Percentiles rank a stretch among this genome's conserved stretches.
Evolutionary conservation across 1,140 invertebrate genomes (phyloP).

Genomic region (Mactra quadrangularis): DNA sequence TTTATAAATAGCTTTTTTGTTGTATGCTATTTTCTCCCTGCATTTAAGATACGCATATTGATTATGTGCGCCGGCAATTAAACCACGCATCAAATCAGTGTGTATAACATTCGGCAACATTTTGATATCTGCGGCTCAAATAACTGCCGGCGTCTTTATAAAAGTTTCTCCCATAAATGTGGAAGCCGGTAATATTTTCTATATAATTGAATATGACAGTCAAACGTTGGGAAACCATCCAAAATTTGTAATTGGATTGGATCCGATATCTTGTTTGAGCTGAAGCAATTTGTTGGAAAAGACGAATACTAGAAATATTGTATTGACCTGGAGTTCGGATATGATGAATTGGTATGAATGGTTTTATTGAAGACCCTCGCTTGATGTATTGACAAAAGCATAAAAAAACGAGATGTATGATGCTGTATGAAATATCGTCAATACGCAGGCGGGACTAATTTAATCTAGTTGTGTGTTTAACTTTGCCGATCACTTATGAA

Average conservation of each 20-base stretch:
- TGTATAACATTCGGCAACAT: slow-evolving; percentile 28
- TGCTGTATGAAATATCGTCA: slow-evolving; percentile 31
- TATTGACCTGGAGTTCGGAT: slow-evolving; percentile 31
- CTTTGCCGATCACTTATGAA: slow-evolving; percentile 7
- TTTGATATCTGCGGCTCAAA: slow-evolving; percentile 31
- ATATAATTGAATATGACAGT: slow-evolving; percentile 60
- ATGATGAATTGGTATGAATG: slow-evolving; percentile 2
- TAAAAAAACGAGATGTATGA: slow-evolving; percentile 25
- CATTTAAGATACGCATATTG: slow-evolving; percentile 1
- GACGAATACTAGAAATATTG: slow-evolving; percentile 44
- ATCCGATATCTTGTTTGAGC: slow-evolving; percentile 45
- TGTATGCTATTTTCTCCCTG: too few relatives aligned
- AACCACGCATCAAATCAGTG: slow-evolving; percentile 31
- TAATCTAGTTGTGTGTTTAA: slow-evolving; percentile 23
- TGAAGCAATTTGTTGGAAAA: slow-evolving; percentile 23
- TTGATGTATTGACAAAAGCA: slow-evolving; percentile 31
- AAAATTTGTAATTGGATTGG: slow-evolving; percentile 55
- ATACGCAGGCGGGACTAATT: slow-evolving; percentile 39
- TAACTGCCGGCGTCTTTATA: slow-evolving; percentile 28
- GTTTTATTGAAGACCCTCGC: slow-evolving; percentile 24
- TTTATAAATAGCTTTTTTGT: too few relatives aligned
- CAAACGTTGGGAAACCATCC: slow-evolving; percentile 59
- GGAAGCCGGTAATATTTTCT: slow-evolving; percentile 45
- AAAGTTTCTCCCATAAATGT: slow-evolving; percentile 29
- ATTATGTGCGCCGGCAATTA: slow-evolving; percentile 21